Conservation (phyloP, 2,888 invertebrate genomes). For the Oligia fasciuncula region DNA sequence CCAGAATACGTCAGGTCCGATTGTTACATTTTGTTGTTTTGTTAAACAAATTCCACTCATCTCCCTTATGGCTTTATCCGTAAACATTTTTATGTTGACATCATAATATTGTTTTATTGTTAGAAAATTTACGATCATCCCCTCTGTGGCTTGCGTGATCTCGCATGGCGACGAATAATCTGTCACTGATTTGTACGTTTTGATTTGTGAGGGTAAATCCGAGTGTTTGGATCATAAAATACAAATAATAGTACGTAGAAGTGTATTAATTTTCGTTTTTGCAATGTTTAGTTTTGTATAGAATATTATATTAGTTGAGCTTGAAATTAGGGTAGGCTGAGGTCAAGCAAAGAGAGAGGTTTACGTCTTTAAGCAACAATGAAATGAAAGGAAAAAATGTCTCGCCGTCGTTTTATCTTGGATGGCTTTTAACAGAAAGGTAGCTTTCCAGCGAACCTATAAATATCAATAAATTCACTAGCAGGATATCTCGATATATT, state of each 20-base stretch:
- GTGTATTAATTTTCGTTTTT: not conserved
- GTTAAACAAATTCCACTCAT: slow-evolving; percentile 63
- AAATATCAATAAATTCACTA: not conserved
- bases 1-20: slow-evolving; percentile 29
- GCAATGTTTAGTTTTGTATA: not conserved
- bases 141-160: slow-evolving; percentile 48
- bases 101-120: slow-evolving; percentile 79
- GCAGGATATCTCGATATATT: not conserved
- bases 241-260: not conserved
- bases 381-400: no score
- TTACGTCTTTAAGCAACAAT: not conserved
- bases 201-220: slow-evolving; percentile 19
- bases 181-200: slow-evolving; percentile 41
- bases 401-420: no score
- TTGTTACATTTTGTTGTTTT: slow-evolving; percentile 39
- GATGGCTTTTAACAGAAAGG: no score
- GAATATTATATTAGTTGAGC: not conserved
- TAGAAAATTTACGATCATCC: slow-evolving; percentile 71
- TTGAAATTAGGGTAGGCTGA: not conserved
- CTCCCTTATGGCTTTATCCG: slow-evolving; percentile 75
- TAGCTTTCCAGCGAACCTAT: not conserved
- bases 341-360: not conserved
- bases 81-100: slow-evolving; percentile 80
- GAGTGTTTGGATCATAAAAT: slow-evolving; percentile 18
- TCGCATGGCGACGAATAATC: slow-evolving; percentile 37